Evolutionary conservation across 2,797 vertebrate species (phyloP).

Genomic region (Anguilla pacifica): DNA sequence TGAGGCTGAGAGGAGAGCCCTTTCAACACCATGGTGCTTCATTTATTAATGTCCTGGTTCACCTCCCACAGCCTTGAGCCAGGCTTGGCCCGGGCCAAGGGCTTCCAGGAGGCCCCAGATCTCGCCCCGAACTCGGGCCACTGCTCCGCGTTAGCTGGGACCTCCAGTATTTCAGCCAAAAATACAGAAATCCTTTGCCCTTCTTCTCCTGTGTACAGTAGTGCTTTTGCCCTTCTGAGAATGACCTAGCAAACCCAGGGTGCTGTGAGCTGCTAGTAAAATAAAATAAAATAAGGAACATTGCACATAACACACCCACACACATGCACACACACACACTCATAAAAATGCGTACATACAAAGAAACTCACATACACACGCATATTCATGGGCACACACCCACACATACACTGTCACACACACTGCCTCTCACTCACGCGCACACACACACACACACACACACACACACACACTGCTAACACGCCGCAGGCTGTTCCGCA

Average conservation of each 20-base stretch:
- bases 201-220: background rate
- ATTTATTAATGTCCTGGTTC: slow-evolving; percentile 36
- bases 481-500: background rate
- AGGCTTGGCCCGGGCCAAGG: background rate
- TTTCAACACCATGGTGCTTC: slow-evolving; percentile 46
- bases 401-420: too few relatives aligned
- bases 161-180: background rate
- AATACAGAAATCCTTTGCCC: background rate
- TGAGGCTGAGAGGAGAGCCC: slow-evolving; percentile 58
- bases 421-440: too few relatives aligned
- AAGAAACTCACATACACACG: too few relatives aligned
- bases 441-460: background rate
- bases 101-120: background rate
- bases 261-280: background rate
- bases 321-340: background rate
- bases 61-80: background rate
- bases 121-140: background rate
- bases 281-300: background rate
- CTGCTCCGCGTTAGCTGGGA: background rate
- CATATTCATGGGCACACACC: too few relatives aligned
- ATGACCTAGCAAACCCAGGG: background rate
- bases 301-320: background rate
- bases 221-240: background rate
- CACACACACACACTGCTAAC: background rate
- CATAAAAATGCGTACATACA: too few relatives aligned